Evolutionary conservation across 2,888 invertebrate species (phyloP).

Genomic region (Spisula solida): DNA sequence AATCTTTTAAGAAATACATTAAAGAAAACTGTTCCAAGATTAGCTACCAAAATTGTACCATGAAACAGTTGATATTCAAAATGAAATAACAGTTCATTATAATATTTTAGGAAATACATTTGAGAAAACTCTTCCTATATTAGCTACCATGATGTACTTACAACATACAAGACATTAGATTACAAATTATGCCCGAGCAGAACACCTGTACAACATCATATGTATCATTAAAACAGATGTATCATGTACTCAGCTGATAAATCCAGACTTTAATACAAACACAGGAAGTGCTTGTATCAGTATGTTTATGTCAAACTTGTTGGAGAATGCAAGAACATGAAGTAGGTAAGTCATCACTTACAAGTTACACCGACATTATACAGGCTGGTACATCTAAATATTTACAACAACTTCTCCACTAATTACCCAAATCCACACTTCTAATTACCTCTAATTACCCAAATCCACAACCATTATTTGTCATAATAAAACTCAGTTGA

Average conservation of each 20-base stretch:
- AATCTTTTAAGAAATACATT: too few species aligned
- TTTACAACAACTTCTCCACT: not conserved
- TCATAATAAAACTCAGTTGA: not conserved
- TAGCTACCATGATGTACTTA: not conserved
- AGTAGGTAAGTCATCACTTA: conserved; percentile 9
- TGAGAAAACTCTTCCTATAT: not conserved
- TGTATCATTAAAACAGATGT: not conserved
- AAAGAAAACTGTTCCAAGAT: too few species aligned
- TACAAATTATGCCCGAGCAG: not conserved
- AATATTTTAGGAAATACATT: too few species aligned
- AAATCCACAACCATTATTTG: not conserved
- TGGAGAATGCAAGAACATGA: not conserved
- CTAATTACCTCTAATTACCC: not conserved
- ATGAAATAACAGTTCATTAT: too few species aligned
- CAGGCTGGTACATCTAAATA: not conserved
- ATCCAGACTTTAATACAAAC: not conserved
- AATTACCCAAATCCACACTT: not conserved
- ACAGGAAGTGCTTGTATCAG: not conserved
- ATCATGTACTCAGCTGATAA: not conserved
- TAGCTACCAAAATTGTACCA: too few species aligned
- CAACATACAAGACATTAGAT: not conserved
- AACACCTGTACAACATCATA: not conserved
- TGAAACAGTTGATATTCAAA: too few species aligned
- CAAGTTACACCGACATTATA: not conserved
- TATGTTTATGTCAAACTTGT: not conserved